Evolutionary conservation across 2,113 vertebrate species (phyloP).

Genomic region (pig (Sus scrofa)): DNA sequence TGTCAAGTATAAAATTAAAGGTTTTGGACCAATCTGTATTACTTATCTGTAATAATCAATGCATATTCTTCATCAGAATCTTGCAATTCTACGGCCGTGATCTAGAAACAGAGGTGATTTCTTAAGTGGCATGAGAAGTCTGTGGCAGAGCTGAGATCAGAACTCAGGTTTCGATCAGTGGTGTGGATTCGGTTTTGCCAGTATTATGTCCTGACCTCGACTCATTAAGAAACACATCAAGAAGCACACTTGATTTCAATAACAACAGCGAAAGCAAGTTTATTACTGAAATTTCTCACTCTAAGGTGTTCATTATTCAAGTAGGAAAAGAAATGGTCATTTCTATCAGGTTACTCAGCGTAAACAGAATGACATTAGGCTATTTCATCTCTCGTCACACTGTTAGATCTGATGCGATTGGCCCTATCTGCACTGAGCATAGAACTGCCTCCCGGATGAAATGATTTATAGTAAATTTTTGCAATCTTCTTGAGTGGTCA

Average conservation of each 20-base stretch:
- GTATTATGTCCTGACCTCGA: neutral
- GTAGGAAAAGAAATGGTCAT: neutral
- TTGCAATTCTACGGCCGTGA: neutral
- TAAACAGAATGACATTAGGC: neutral
- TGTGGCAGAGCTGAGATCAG: no score
- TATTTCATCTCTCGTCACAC: neutral
- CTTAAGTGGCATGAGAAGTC: neutral
- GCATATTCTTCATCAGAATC: neutral
- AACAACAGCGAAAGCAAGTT: neutral
- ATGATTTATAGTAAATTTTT: neutral
- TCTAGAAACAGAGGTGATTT: neutral
- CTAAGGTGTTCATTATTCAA: neutral
- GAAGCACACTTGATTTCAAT: neutral
- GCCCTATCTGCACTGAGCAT: neutral
- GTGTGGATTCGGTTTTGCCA: neutral
- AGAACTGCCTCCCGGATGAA: neutral
- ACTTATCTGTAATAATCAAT: neutral
- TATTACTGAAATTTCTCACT: neutral
- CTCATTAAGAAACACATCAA: neutral
- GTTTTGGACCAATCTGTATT: neutral
- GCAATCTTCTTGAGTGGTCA: conserved; percentile 1
- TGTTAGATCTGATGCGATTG: neutral
- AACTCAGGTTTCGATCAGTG: rapidly evolving
- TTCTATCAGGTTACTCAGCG: neutral
- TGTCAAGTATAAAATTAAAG: neutral